These are phyloP conservation scores for Megaceryle maxima DNA, from an alignment of 2,113 vertebrate species.

Conservation along the genomic window DNA sequence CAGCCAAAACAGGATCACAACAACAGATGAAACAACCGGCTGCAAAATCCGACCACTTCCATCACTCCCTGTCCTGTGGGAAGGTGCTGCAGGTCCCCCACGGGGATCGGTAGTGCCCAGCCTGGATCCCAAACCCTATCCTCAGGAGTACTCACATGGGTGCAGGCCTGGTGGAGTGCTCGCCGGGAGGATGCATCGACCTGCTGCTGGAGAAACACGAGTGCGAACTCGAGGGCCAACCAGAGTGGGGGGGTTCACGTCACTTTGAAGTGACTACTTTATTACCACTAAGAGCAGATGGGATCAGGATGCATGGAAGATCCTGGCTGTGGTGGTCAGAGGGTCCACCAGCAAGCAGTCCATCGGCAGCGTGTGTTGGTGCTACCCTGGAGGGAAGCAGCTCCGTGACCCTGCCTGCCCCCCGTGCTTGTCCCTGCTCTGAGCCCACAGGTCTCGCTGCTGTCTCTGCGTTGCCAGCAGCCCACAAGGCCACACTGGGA, in stretches of 20 bases:
- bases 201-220: conserved; percentile 18
- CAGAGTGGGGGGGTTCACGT: rapidly evolving
- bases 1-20: background rate
- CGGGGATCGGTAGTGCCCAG: background rate
- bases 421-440: background rate
- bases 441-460: background rate
- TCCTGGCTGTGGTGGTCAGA: rapidly evolving
- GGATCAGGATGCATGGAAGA: rapidly evolving
- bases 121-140: background rate
- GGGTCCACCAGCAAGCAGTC: background rate
- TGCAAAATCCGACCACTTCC: background rate
- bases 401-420: background rate
- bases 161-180: background rate
- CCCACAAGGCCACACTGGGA: rapidly evolving
- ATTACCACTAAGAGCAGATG: background rate
- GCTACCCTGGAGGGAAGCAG: rapidly evolving
- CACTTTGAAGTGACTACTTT: background rate
- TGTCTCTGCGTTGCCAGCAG: background rate
- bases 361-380: rapidly evolving
- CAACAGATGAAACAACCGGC: background rate
- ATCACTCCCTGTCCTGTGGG: rapidly evolving
- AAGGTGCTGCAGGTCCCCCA: background rate
- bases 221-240: background rate
- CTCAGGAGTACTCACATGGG: background rate
- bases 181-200: background rate